A percentile compares a stretch with the other conserved stretches of the same genome.
These are phyloP conservation scores for Copidosoma floridanum DNA, from an alignment of 1,140 invertebrate genomes.

Conservation along the genomic window DNA sequence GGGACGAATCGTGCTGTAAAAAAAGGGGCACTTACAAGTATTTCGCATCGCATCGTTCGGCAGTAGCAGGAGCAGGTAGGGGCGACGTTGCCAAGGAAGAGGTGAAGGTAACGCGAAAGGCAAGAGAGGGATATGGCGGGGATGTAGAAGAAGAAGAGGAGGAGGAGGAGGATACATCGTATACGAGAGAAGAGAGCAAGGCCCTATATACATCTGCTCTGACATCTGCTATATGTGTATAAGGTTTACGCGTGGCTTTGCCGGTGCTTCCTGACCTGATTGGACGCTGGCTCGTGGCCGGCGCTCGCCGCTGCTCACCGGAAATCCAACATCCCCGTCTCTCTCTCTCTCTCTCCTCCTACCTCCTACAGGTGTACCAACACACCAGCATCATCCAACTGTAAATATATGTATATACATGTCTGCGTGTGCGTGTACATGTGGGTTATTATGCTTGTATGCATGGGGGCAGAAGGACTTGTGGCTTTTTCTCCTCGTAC, in stretches of 20 bases:
- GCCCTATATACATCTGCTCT: too few species aligned
- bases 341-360: not conserved
- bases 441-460: too few species aligned
- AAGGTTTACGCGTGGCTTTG: slow-evolving; percentile 51
- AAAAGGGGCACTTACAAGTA: too few species aligned
- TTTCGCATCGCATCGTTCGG: too few species aligned
- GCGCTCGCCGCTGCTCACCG: slow-evolving; percentile 50
- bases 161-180: slow-evolving; percentile 3
- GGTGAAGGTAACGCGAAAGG: not conserved
- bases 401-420: too few species aligned
- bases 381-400: slow-evolving; percentile 22
- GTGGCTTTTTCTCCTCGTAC: not conserved
- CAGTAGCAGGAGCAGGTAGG: not conserved
- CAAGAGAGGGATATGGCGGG: not conserved
- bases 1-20: too few species aligned
- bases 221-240: too few species aligned
- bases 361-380: too few species aligned
- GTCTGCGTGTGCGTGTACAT: too few species aligned
- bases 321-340: not conserved
- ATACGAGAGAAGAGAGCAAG: slow-evolving; percentile 3
- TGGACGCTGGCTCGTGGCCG: slow-evolving; percentile 57
- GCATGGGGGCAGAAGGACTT: not conserved
- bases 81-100: too few species aligned
- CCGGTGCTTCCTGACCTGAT: slow-evolving; percentile 52
- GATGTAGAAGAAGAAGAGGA: not conserved